Evolutionary conservation across 2,113 vertebrate species (phyloP), one percentile per base, ranked within the genome.

Genomic region (Procavia capensis): DNA sequence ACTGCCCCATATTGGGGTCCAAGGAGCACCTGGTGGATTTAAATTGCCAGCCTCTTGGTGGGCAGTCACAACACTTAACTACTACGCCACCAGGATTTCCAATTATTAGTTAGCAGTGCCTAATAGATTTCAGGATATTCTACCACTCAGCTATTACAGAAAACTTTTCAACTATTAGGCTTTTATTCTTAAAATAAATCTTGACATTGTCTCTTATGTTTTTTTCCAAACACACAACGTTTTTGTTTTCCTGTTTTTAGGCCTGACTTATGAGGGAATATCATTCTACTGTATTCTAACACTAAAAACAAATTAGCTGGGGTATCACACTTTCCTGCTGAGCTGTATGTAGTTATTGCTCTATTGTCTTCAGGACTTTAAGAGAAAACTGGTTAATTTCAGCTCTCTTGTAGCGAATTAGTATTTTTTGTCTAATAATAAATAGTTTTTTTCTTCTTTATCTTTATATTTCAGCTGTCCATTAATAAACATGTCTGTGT

Each of bases 171-270:
- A 87, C 41, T 39, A n/a, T 41, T 68, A 82, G 47, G 19, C 14
- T 64, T 93, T 92, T 95, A 82, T 64, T 86, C 86, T 95, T 79
- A 31, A 94, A 96, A 57, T 92, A 82, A 93, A 68, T 93, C n/a
- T 95, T 93, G 63, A 79, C 41, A 68, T 20, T 61, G 6, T 64
- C 29, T 83, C 59, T 79, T 72, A 47, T 36, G 14, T 78, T 76
- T 36, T 83, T 87, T 87, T 68, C 89, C 63, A 54, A 61, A 43
- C 45, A 59, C 16, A 4, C n/a, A 50, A 75, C 41, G 82, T 74
- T 39, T 41, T 70, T 66, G 41, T 70, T 59, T 90, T 14, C 70
- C 90, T 95, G 31, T 16, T 85, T 80, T 75, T 39, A 25, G 54
- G 36, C 31, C 86, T 57, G n/a, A 57, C 24, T 45, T 91, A 78